Evolutionary conservation across 2,888 invertebrate species (phyloP), one percentile per base, ranked within the genome.

Genomic region (Taphrorychus bicolor): DNA sequence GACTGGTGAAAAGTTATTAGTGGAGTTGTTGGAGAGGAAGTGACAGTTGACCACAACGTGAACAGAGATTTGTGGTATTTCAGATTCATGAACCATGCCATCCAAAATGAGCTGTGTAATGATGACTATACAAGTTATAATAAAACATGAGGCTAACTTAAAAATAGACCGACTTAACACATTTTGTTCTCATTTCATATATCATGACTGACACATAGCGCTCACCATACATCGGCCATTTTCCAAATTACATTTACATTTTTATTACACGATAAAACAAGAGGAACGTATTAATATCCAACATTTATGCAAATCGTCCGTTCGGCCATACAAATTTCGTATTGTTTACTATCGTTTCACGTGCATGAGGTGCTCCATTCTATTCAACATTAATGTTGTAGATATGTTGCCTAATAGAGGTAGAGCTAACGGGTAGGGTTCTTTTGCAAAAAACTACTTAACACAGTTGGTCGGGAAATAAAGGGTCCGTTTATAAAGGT

Each of bases 191-290:
- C 2, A 11, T 2, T 7, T 32, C 9, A 32, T 9, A 11, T 32
- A 32, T 32, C 32, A 45, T 45, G 45, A 45, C 45, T 5, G 45
- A 5, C 45, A 45, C 45, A 1, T 17, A 4, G 3, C 1, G 32
- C 3, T 32, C 32, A 32, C 1, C 49, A 66, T 66, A 54, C 53
- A 59, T 66, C 41, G 40, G 18, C 51, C 63, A 68, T 68, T 68
- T 63, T 48, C 54, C 59, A 63, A 68, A 68, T 68, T 68, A 68
- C 68, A 68, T 68, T 68, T 68, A 63, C 68, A 68, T 68, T 63
- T 68, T 64, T 54, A 64, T 64, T 63, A 68, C 42, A 41, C 40
- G 59, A 53, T 64, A 54, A 68, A 59, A 64, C 59, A 59, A 51
- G 54, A 54, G 19, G 45, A 45, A 49, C 56, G 58, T 51, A 54